Conservation (phyloP, 1,140 invertebrate species). For the Theocolax elegans region DNA sequence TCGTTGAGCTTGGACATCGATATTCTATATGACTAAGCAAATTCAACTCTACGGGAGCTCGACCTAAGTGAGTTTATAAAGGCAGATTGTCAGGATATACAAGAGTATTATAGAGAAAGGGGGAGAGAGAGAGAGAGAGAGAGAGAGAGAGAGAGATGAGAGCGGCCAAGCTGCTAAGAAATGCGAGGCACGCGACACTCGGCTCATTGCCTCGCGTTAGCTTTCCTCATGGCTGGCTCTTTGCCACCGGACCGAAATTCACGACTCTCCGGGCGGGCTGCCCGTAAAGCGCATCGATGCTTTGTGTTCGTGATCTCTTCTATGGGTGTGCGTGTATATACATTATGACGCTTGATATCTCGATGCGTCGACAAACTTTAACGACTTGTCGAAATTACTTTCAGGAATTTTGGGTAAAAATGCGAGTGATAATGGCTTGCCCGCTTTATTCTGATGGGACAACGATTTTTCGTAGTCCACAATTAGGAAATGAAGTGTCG, state of each 20-base stretch:
- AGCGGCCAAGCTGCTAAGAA: constrained; percentile 37
- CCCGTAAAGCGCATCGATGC: neutral
- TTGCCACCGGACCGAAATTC: neutral
- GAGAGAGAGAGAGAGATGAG: neutral
- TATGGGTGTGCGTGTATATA: no score
- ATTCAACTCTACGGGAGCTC: neutral
- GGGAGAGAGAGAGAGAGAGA: neutral
- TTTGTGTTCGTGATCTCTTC: neutral
- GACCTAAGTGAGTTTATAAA: no score
- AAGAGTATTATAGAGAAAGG: no score
- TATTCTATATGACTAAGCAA: neutral
- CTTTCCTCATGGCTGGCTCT: constrained; percentile 39
- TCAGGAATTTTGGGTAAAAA: no score
- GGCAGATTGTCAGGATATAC: neutral
- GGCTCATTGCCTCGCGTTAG: constrained; percentile 56
- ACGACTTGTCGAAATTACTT: no score
- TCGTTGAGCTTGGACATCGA: no score
- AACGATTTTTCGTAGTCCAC: no score
- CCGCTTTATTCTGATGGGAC: no score
- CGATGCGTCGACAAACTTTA: neutral
- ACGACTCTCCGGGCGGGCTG: no score
- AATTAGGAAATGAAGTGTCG: no score
- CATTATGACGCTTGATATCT: neutral
- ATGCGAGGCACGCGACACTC: constrained; percentile 58
- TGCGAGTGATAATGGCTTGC: no score